Percentiles rank a stretch among this genome's conserved stretches.
phyloP scores from a whole-genome alignment of 2,113 vertebrate species.

The Sylvilagus bachmani region DNA sequence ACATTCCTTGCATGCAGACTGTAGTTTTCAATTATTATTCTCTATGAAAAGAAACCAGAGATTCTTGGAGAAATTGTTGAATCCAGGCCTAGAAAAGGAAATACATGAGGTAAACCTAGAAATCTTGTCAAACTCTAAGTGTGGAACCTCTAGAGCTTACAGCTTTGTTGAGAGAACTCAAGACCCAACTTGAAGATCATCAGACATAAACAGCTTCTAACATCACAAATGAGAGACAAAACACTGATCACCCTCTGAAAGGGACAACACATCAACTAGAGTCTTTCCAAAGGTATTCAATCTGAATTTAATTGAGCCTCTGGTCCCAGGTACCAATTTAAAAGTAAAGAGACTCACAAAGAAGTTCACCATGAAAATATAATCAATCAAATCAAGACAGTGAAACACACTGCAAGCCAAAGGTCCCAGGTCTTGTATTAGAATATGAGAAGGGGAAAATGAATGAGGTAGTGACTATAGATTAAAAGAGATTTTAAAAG shows the following conservation, averaged over 20 bases:
- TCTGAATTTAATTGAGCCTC: neutral
- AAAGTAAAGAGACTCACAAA: neutral
- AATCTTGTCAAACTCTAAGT: neutral
- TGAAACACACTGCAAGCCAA: neutral
- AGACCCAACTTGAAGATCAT: neutral
- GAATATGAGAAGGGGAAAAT: neutral
- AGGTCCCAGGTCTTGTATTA: neutral
- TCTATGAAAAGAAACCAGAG: neutral
- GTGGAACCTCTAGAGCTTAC: neutral
- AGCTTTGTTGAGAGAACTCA: neutral
- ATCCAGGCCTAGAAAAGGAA: neutral
- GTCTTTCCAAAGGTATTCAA: neutral
- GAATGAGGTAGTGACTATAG: neutral
- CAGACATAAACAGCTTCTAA: neutral
- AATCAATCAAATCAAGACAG: neutral
- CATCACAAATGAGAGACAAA: neutral
- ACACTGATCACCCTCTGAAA: neutral
- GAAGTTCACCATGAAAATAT: neutral
- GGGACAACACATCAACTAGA: neutral
- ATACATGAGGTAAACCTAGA: neutral
- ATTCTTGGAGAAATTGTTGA: neutral
- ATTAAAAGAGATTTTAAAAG: neutral
- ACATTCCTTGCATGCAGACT: neutral
- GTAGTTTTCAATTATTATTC: neutral
- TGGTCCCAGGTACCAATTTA: neutral